Percentiles rank a stretch among this genome's conserved stretches.
These are phyloP conservation scores for Suncus etruscus DNA, from an alignment of 2,113 vertebrate genomes.

Conservation along the genomic window DNA sequence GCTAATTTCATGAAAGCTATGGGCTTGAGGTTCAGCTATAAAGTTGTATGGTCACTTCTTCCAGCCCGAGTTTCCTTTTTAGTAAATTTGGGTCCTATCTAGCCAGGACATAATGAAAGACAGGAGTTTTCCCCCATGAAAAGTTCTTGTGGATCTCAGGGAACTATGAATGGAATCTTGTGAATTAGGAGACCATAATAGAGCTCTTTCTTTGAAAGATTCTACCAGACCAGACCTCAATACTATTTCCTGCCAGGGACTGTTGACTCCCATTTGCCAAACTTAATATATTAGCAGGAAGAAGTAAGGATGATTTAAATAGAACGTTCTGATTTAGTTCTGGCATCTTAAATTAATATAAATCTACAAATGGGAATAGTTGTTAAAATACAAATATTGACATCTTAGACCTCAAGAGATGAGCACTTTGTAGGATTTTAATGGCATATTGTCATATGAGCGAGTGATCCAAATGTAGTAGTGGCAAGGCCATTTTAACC, in stretches of 20 bases:
- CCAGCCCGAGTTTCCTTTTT: background rate
- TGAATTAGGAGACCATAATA: background rate
- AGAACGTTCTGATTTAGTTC: background rate
- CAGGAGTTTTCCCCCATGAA: background rate
- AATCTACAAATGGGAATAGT: background rate
- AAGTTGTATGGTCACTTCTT: background rate
- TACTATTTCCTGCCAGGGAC: background rate
- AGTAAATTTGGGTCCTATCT: background rate
- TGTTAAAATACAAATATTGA: conserved; percentile 8
- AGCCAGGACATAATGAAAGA: background rate
- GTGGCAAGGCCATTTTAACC: background rate
- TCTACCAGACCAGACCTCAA: background rate
- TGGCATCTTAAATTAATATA: background rate
- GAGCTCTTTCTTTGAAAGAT: background rate
- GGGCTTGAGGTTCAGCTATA: background rate
- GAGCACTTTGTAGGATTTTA: conserved; percentile 19
- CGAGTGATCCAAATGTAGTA: background rate
- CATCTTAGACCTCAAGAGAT: background rate
- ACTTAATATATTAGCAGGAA: background rate
- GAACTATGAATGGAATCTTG: background rate
- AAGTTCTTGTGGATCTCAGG: background rate
- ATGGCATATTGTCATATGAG: conserved; percentile 6
- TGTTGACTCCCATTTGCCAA: background rate
- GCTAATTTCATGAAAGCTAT: background rate
- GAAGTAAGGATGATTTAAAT: background rate